phyloP scores from a whole-genome alignment of 2,888 invertebrate genomes.

The Apamea epomidion region DNA sequence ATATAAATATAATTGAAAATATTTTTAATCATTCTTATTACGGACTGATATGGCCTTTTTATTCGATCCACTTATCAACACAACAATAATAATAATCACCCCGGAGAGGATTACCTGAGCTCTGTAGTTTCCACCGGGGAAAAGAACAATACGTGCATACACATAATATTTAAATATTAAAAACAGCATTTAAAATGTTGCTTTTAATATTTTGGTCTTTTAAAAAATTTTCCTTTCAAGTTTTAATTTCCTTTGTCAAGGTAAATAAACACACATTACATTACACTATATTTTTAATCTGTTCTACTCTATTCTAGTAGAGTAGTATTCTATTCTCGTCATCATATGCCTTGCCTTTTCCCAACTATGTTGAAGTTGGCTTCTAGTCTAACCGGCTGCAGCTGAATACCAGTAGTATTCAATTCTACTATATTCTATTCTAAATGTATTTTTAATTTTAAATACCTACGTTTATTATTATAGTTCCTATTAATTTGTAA shows the following conservation, averaged over 20 bases:
- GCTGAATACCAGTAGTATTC: too few relatives aligned
- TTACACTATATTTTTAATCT: too few relatives aligned
- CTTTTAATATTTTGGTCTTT: neutral
- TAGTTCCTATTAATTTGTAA: neutral
- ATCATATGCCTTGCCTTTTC: too few relatives aligned
- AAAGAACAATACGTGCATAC: conserved; percentile 8
- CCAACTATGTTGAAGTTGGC: too few relatives aligned
- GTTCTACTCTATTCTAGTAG: too few relatives aligned
- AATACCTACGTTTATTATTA: neutral
- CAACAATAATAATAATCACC: conserved; percentile 10
- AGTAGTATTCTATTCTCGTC: too few relatives aligned
- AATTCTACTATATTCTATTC: too few relatives aligned
- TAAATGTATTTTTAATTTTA: neutral
- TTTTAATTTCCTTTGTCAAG: neutral
- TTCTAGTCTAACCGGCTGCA: too few relatives aligned
- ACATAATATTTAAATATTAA: conserved; percentile 5
- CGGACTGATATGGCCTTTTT: neutral
- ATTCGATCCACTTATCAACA: conserved; percentile 26
- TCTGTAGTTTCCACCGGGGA: neutral
- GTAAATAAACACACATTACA: neutral
- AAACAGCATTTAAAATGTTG: conserved; percentile 17
- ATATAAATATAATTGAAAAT: too few relatives aligned
- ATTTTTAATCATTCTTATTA: neutral
- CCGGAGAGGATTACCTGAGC: conserved; percentile 18
- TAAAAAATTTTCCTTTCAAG: neutral